Base-by-base conservation (phyloP, 2,888 invertebrate genomes). In the Apomyelois bistriatella region DNA sequence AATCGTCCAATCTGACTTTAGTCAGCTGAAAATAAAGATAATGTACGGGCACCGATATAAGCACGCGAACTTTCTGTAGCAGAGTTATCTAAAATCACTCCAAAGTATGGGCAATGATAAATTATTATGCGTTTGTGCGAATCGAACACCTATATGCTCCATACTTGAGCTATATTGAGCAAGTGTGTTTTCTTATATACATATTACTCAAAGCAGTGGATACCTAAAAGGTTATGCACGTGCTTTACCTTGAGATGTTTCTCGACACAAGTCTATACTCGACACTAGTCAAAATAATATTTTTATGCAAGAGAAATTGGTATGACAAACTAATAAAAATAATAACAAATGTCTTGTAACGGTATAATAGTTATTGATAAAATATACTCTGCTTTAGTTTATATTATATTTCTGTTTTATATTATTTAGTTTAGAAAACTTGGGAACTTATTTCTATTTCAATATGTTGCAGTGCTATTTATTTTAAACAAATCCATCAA, bases 151-250 rank as follows among this genome's bases (percentile, higher is more conserved):
- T 71, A 67, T 15, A 36, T 62, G 70, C 70, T 66, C 74, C 61
- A 58, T 64, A 66, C 64, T 85, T 85, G 81, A 87, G 85, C 85
- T 74, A 65, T 65, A 71, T 87, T 89, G 89, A 89, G 89, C 89
- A 86, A 82, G 68, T 66, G 63, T 62, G 53, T 62, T 30, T 47
- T 48, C 41, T 41, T 36, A 35, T 47, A 43, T 10, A 43, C 32
- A 32, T 10, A 46, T 32, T 16, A 16, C 15, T 32, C 10, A 10
- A 36, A 47, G 41, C 17, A 8, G n/a, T 28, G 17, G 16, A 48
- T 41, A 42, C 13, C 40, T 37, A 52, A 38, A 42, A 42, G 40
- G n/a, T 47, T 17, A 15, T 32, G 32, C 32, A 10, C 12, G 12
- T 30, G n/a, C 22, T 43, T 12, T 7, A 30, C 28, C n/a, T n/a